Evolutionary conservation across 2,113 vertebrate species (phyloP), one percentile per base, ranked within the genome.

Genomic region (Cephalopholis sonnerati): DNA sequence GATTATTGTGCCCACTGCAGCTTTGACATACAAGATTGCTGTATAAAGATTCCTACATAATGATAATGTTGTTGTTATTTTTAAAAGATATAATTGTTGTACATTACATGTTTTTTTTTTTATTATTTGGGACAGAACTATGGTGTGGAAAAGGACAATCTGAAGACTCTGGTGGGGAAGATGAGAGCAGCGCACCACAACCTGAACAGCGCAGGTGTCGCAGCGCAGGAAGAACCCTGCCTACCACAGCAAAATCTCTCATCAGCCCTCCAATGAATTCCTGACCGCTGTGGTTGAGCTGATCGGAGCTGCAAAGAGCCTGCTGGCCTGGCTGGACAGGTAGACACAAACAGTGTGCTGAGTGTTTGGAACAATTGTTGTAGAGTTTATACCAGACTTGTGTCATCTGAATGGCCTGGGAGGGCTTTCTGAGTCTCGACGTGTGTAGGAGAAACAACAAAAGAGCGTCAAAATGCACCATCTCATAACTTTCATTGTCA

Each of bases 211-310:
- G 96, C 97, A 24, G 96, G 96, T 97, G 24, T 92, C 92, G 0
- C 96, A 95, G 90, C 95, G 96, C 61, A 92, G 97, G 86, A 98
- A 95, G 83, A 97, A 94, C 85, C 95, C 96, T 0, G 87, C 79
- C 54, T 97, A 98, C 2, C 96, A 97, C 29, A 95, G 92, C 59
- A 94, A 89, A 29, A 93, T 91, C n/a, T 96, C 96, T 75, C 95
- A 86, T 75, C 98, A 97, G 84, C 98, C 97, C 55, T 95, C 97
- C 85, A 99, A 98, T 62, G 95, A 97, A 62, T 97, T 99, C 88
- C 97, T 99, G 57, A 98, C 97, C 0, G 98, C 97, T 0, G 97
- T 99, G 4, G 96, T 99, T 20, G 97, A 99, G 85, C 96, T 99
- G 69, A 99, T 99, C 25, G 97, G 95, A 0, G 95, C 97, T 29